These are phyloP conservation scores for Agrotis ipsilon DNA, from an alignment of 2,888 invertebrate genomes.

Conservation along the genomic window DNA sequence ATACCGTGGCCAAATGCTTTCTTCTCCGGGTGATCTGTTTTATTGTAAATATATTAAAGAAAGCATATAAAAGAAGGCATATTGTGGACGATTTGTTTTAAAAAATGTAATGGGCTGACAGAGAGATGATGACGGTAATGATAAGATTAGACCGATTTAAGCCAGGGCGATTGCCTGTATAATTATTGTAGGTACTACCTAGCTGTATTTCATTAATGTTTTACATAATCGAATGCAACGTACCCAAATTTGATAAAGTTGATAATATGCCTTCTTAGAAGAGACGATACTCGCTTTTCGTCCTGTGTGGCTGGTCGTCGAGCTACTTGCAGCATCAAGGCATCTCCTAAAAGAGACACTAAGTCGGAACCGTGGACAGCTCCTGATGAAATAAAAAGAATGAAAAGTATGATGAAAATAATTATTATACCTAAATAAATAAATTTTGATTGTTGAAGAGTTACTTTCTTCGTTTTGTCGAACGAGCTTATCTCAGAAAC, in stretches of 20 bases:
- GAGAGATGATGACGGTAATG: too few relatives aligned
- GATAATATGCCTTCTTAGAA: conserved; percentile 78
- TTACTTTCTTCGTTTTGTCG: too few relatives aligned
- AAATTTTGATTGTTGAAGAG: too few relatives aligned
- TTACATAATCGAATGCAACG: conserved; percentile 11
- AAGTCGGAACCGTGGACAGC: conserved; percentile 93
- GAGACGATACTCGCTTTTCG: conserved; percentile 89
- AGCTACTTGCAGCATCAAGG: conserved; percentile 92
- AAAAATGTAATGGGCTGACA: background rate
- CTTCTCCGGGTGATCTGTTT: conserved; percentile 90
- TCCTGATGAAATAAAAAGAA: conserved; percentile 78
- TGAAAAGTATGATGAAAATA: background rate
- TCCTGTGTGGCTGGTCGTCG: conserved; percentile 91
- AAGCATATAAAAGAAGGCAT: background rate
- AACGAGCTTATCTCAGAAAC: too few relatives aligned
- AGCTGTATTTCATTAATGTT: background rate
- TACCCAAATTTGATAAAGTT: conserved; percentile 90
- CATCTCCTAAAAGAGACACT: conserved; percentile 92
- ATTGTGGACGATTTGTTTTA: background rate
- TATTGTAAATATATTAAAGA: conserved; percentile 11
- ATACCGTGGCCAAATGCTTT: conserved; percentile 92
- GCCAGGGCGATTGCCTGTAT: too few relatives aligned
- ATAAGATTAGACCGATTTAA: too few relatives aligned
- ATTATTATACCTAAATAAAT: too few relatives aligned
- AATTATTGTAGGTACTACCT: too few relatives aligned